Base-by-base conservation (phyloP, 1,140 invertebrate species). In the Diorhabda elongata region DNA sequence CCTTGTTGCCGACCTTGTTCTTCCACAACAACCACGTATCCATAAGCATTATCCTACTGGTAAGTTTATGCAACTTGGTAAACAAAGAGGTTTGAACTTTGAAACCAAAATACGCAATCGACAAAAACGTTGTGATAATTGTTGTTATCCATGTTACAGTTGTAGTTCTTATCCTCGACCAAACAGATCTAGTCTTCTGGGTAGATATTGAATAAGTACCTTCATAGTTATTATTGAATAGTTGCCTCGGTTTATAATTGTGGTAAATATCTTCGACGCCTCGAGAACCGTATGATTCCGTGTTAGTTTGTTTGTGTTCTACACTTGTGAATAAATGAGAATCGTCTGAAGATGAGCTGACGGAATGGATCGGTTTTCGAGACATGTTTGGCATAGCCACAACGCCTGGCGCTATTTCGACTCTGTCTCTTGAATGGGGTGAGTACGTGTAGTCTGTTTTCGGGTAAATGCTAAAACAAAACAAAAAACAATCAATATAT, bases 381-480 rank as follows among this genome's bases (percentile, higher is more conserved):
- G 91, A 92, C 91, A 93, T 92, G 78, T 93, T 93, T 2, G 91
- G 91, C 84, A 92, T 91, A 26, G 89, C 89, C 68, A 92, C 83
- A 68, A 91, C 85, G 41, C 91, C 91, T 3, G 91, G 90, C 0
- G 90, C 90, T 68, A 92, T 83, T 80, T 91, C 90, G 69, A 90
- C 87, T 26, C 91, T 87, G 82, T 90, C 90, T 70, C 87, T 87
- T n/a, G 91, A 92, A 56, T 87, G 78, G 57, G 83, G 84, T 0
- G 91, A 92, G 80, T 93, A 93, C 4, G 91, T 92, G 80, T 91
- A 93, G 81, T 92, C 91, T 71, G 91, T 92, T 83, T 92, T 92
- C 4, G 91, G 90, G 74, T 90, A 92, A 77, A 89, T 89, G 77
- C 88, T 90, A 79, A 5, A 68, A 72, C 44, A 11, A 69, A 68